phyloP scores from a whole-genome alignment of 2,888 invertebrate genomes.

The Saturnia pavonia region DNA sequence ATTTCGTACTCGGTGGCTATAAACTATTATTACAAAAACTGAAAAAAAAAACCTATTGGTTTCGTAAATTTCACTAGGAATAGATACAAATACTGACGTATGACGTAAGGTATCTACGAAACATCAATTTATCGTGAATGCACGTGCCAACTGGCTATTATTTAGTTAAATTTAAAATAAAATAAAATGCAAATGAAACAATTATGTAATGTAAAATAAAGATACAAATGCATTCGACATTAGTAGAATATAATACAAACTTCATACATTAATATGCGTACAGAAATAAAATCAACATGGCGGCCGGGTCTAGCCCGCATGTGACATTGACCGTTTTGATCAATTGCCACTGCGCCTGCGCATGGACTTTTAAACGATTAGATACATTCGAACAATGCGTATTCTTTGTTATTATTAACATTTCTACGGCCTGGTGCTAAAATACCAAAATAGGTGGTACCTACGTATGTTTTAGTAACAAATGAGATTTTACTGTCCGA shows the following conservation, averaged over 20 bases:
- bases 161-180: not conserved
- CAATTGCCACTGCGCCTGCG: conserved; percentile 20
- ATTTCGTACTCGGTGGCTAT: not conserved
- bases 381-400: not conserved
- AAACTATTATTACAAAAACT: not conserved
- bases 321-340: conserved; percentile 28
- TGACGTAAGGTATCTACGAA: not conserved
- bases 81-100: not conserved
- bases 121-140: not conserved
- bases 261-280: not conserved
- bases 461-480: no score
- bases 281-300: conserved; percentile 37
- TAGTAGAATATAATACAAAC: not conserved
- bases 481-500: no score
- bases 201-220: not conserved
- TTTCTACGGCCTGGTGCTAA: not conserved
- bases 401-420: not conserved
- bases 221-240: not conserved
- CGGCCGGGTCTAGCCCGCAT: conserved; percentile 23
- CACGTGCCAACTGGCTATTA: not conserved
- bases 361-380: conserved; percentile 5
- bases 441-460: no score
- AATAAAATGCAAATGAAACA: not conserved
- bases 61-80: not conserved
- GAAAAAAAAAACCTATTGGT: not conserved